Base-by-base conservation (phyloP, 2,888 invertebrate genomes). In the Scaptomyza polygonia region DNA sequence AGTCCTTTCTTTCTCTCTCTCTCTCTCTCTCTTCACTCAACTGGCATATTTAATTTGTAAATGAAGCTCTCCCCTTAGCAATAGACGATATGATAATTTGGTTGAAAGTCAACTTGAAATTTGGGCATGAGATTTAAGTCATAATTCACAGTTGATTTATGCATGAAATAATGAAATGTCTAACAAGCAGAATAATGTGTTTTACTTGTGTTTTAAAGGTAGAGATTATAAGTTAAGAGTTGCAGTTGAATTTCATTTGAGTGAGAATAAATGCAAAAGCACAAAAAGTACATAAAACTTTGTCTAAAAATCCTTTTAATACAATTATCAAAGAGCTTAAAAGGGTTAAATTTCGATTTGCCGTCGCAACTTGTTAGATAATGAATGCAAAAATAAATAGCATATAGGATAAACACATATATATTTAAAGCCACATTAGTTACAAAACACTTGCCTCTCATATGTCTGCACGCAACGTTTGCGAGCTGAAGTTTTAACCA, bases 31-130 rank as follows among this genome's bases (percentile, higher is more conserved):
- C 1, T n/a, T 36, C 30, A 21, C 48, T 5, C 12, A 4, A 7
- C 8, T 48, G 39, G 55, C 32, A 39, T 57, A 42, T 48, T 25
- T 68, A 49, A 53, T 57, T 56, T 12, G 12, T 27, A 21, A 18
- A 36, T 52, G 12, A 42, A 27, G 16, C 27, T 34, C 6, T 5
- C 2, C 58, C 51, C 30, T 25, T 0, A 11, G 21, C 32, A 11
- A 29, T 11, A 21, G 8, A 49, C 8, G 18, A 29, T 14, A 36
- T 16, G 7, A 14, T 16, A 11, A 9, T 3, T n/a, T 1, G 18
- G 6, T 12, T 16, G n/a, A 29, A 18, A 21, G 14, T 14, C 39
- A 36, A 47, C 34, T 47, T 11, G 11, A 36, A 36, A 16, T 5
- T 5, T 25, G 25, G 36, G 8, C 36, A 36, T 36, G 14, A 36